Evolutionary conservation across 1,140 invertebrate genomes (phyloP), one percentile per base, ranked within the genome.

Genomic region (Zaprionus nigranus): DNA sequence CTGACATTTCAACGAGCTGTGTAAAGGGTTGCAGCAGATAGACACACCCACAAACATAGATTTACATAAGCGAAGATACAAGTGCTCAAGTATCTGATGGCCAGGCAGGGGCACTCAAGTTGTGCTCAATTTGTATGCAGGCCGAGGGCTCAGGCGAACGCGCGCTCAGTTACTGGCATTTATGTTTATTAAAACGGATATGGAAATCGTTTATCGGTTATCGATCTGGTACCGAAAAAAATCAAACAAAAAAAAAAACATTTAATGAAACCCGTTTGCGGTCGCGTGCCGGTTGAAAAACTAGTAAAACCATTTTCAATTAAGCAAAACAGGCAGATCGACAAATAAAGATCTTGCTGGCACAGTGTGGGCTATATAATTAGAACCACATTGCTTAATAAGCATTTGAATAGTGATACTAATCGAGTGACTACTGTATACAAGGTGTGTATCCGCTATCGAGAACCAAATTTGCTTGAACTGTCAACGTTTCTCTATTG

Each of bases 91-190:
- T 61, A 61, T 69, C 43, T 69, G 66, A 70, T 59, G 59, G 67
- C 57, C 72, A 62, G 59, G 66, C 72, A 7, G n/a, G 43, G 62
- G 40, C 63, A 69, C 53, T 71, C 26, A 58, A 60, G 62, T 68
- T 82, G 64, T 43, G 56, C 79, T 66, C 69, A 78, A 83, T 86
- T 86, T 74, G 75, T 86, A 86, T 87, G 77, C 83, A 80, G 62
- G 20, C 60, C 57, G 66, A 73, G 60, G 54, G 73, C 67, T 74
- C 38, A 65, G 13, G 46, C 7, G 9, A 11, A 20, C 22, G 46
- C 46, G 11, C 68, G 63, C 64, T 53, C 46, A 66, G 70, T 71
- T 69, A 71, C 53, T 12, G 70, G 69, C 73, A 86, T 79, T 79
- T 66, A 66, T 72, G 56, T 67, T 83, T 75, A 72, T 66, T 49